Percentiles rank a stretch among this genome's conserved stretches.
phyloP scores from a whole-genome alignment of 2,797 vertebrate genomes.

The Austrolebias charrua region DNA sequence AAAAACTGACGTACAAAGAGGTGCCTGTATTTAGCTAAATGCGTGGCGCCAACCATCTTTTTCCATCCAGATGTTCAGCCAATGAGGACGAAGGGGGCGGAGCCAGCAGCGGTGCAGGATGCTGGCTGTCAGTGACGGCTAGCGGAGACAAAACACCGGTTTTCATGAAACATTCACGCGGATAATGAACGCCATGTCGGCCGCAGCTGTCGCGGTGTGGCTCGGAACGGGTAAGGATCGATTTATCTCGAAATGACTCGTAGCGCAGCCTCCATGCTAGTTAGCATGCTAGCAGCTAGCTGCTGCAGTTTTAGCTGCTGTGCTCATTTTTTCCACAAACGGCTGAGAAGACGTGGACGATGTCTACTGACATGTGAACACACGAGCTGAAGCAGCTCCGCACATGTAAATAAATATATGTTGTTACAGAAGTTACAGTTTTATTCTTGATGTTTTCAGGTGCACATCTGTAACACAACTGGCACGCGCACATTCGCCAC shows the following conservation, averaged over 20 bases:
- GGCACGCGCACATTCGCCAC: background rate
- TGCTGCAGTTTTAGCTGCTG: conserved; percentile 33
- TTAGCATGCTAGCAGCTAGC: conserved; percentile 53
- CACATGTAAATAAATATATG: background rate
- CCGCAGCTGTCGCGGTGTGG: conserved; percentile 65
- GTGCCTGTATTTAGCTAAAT: conserved; percentile 2
- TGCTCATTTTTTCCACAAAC: conserved; percentile 52
- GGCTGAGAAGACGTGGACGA: conserved; percentile 46
- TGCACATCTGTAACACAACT: background rate
- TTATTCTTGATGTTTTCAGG: background rate
- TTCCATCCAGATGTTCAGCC: conserved; percentile 82
- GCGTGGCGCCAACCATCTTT: conserved; percentile 57
- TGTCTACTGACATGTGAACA: too few species aligned
- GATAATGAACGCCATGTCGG: conserved; percentile 65
- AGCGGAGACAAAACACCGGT: conserved; percentile 24
- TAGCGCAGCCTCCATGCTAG: conserved; percentile 20
- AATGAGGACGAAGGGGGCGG: conserved; percentile 64
- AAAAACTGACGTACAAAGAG: background rate
- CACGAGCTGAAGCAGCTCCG: background rate
- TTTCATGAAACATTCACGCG: conserved; percentile 53
- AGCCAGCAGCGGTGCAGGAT: conserved; percentile 74
- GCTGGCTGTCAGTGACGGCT: conserved; percentile 71
- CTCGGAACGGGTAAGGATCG: conserved; percentile 75
- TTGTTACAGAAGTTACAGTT: background rate
- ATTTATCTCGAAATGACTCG: conserved; percentile 3